These are phyloP conservation scores for Huso huso DNA, from an alignment of 2,797 vertebrate genomes.

Conservation along the genomic window DNA sequence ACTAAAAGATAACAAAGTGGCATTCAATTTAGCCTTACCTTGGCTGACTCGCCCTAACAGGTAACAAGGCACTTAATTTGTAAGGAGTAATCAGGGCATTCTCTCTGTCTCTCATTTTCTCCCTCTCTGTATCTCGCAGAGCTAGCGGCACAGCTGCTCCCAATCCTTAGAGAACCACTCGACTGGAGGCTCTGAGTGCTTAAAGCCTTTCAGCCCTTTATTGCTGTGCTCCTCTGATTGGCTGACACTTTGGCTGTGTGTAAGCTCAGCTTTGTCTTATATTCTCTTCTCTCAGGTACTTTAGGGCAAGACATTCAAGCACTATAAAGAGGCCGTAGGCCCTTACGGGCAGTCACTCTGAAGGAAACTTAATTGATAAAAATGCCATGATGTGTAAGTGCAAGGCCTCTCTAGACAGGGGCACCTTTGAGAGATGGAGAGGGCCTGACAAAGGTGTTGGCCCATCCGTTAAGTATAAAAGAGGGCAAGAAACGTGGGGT, in stretches of 20 bases:
- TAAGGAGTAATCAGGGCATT: conserved; percentile 35
- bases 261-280: conserved; percentile 27
- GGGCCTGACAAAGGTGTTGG: conserved; percentile 25
- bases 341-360: conserved; percentile 34
- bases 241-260: conserved; percentile 39
- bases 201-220: conserved; percentile 34
- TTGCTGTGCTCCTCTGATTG: conserved; percentile 62
- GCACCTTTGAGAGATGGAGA: conserved; percentile 30
- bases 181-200: conserved; percentile 38
- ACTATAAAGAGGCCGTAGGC: conserved; percentile 34
- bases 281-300: conserved; percentile 38
- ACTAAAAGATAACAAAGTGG: conserved; percentile 34
- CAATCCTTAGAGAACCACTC: conserved; percentile 41
- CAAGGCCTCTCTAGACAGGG: conserved; percentile 16
- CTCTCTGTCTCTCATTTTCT: conserved; percentile 30
- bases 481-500: neutral
- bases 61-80: conserved; percentile 44
- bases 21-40: conserved; percentile 53
- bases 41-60: conserved; percentile 58
- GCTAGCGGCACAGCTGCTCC: conserved; percentile 46
- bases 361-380: conserved; percentile 52
- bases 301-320: conserved; percentile 41
- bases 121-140: conserved; percentile 35
- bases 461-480: conserved; percentile 7
- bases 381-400: conserved; percentile 33